phyloP scores from a whole-genome alignment of 2,888 invertebrate genomes.

The Clivina fossor region DNA sequence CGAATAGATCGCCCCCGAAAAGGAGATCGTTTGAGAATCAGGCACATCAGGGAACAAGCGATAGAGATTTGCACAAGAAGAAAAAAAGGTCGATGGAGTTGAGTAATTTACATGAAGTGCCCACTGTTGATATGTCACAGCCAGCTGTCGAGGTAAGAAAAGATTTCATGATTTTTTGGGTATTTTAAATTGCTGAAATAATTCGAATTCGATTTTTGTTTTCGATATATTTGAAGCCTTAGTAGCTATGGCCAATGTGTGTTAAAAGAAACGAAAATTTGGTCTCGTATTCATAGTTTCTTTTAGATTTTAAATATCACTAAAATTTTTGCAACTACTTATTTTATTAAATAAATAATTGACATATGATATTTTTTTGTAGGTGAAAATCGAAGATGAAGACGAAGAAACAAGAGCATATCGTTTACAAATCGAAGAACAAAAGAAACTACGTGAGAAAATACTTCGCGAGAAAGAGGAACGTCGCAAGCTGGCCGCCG shows the following conservation, averaged over 20 bases:
- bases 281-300: no score
- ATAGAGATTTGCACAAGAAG: slow-evolving; percentile 37
- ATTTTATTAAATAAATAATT: slow-evolving; percentile 1
- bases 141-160: slow-evolving; percentile 34
- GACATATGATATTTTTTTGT: slow-evolving; percentile 3
- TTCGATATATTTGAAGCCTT: no score
- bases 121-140: slow-evolving; percentile 39
- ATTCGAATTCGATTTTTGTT: no score
- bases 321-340: not conserved
- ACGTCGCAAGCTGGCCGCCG: slow-evolving; percentile 53
- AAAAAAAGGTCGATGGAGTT: slow-evolving; percentile 39
- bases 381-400: slow-evolving; percentile 49
- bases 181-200: not conserved
- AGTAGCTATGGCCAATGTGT: no score
- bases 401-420: slow-evolving; percentile 56
- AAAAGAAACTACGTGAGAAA: slow-evolving; percentile 54
- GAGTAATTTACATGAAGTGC: slow-evolving; percentile 42
- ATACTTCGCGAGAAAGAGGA: slow-evolving; percentile 55
- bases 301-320: no score
- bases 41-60: slow-evolving; percentile 18
- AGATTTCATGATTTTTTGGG: slow-evolving; percentile 2
- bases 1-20: slow-evolving; percentile 34
- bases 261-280: no score
- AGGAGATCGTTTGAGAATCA: slow-evolving; percentile 25
- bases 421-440: slow-evolving; percentile 55